Evolutionary conservation across 2,797 vertebrate species (phyloP), one percentile per base, ranked within the genome.

Genomic region (Sebastiscus tertius): DNA sequence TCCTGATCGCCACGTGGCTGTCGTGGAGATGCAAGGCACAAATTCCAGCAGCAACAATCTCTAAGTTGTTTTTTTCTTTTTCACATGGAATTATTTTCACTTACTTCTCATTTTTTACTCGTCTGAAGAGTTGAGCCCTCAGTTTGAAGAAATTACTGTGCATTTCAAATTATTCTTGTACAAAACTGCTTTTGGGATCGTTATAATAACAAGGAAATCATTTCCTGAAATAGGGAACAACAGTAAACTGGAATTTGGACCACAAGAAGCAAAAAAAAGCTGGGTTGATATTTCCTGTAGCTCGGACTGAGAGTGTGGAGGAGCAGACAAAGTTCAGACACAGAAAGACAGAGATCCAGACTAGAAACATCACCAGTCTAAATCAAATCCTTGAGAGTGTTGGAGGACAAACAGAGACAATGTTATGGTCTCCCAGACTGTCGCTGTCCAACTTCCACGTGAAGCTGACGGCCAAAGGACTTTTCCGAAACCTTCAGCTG

Each of bases 361-460:
- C 34, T 9, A 14, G 3, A 34, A 55, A 22, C 66, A 31, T 18
- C 39, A 59, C 42, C 16, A 1, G 16, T 18, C 26, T 26, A 2
- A 63, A 66, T 8, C 16, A 20, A 34, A 11, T 42, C 13, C 27
- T 66, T 54, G 29, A 22, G 60, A 59, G 6, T 14, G 16, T 29
- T 12, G 13, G 46, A 68, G 56, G 14, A 18, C 65, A 29, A 33
- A 22, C 60, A 16, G 42, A 52, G 71, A 87, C 96, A 83, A 99
- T 99, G 98, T 89, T 98, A 95, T 97, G 98, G 97, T 96, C 97
- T 79, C 97, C 97, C 39, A 97, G 96, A 92, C 96, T 98, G 83
- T 97, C 97, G 80, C 94, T 99, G 85, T 97, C 98, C 84, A 97
- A 97, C 93, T 98, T 99, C 95, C 98, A 96, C 1, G 94, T 99